Base-by-base conservation (phyloP, 2,797 vertebrate genomes). In the Melanotaenia trifasciata region DNA sequence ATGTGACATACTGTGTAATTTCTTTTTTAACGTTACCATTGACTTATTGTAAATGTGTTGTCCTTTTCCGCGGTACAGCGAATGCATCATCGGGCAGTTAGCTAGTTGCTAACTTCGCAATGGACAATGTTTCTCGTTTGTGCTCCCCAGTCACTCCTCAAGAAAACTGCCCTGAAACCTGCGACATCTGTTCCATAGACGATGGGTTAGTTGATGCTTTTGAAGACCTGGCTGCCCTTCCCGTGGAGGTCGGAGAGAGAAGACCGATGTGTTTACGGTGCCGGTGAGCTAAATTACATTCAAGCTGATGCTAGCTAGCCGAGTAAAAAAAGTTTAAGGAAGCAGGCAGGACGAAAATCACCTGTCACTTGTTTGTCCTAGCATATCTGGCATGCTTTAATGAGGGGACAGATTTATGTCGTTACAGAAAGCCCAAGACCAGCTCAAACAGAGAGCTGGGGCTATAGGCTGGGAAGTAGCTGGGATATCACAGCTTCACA, bases 201-300 rank as follows among this genome's bases (percentile, higher is more conserved):
- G 93, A 93, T 1, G 74, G 72, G 50, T 79, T 93, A 3, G 76
- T 70, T 0, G 92, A 92, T 80, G 90, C 81, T 3, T 96, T 95
- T 12, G 94, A 90, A 1, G 95, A 95, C n/a, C 89, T 98, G 57
- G 96, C 96, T 68, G 89, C 93, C 9, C 90, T 98, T 11, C 97
- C 97, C 1, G 96, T 97, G 18, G 97, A 99, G 84, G 80, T 69
- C 5, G 93, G 86, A 10, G 93, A 94, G 74, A 93, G 96, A 81
- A 95, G 97, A 86, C 95, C 96, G 33, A 95, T 96, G 64, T 99
- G 98, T 88, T 83, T 89, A 53, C 95, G 95, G 63, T 99, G 97
- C 95, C 95, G 96, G 97, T 98, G 92, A 96, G 90, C 77, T 83
- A 58, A 86, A 60, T 80, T 58, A 72, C 70, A 69, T 28, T 30